Conservation (phyloP, 2,888 invertebrate species). For the Cecidostiba fungosa region DNA sequence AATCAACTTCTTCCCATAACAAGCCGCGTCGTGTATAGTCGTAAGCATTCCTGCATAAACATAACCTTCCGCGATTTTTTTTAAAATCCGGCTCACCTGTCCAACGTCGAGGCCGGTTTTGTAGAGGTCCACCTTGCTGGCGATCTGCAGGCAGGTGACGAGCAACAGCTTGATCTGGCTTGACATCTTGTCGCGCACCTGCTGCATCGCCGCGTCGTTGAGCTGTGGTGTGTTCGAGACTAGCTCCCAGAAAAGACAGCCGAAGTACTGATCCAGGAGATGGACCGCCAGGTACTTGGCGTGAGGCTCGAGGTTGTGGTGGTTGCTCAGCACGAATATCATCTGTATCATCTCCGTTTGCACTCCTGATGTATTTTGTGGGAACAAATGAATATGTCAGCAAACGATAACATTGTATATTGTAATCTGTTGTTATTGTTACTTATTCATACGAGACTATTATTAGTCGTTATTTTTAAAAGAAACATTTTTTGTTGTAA, state of each 20-base stretch:
- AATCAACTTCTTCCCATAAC: no score
- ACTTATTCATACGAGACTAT: no score
- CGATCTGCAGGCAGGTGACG: conserved; percentile 75
- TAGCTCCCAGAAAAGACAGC: conserved; percentile 48
- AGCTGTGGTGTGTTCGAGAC: not conserved
- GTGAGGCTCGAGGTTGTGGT: conserved; percentile 69
- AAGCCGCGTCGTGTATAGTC: no score
- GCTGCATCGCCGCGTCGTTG: not conserved
- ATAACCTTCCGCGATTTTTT: not conserved
- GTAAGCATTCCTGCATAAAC: not conserved
- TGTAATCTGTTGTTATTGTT: no score
- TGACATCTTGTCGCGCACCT: conserved; percentile 66
- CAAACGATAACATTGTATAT: not conserved
- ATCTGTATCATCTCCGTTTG: conserved; percentile 68
- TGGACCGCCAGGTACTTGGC: conserved; percentile 74
- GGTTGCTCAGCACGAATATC: conserved; percentile 71
- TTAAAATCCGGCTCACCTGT: conserved; percentile 42
- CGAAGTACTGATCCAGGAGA: conserved; percentile 74
- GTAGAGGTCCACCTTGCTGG: conserved; percentile 72
- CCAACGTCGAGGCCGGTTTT: conserved; percentile 46
- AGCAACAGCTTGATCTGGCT: conserved; percentile 71
- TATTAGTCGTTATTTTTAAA: no score
- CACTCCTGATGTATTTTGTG: conserved; percentile 68
- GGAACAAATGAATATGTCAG: not conserved
- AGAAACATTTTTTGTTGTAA: no score